These are phyloP conservation scores for Aplochiton taeniatus DNA, from an alignment of 2,797 vertebrate species.

Conservation along the genomic window DNA sequence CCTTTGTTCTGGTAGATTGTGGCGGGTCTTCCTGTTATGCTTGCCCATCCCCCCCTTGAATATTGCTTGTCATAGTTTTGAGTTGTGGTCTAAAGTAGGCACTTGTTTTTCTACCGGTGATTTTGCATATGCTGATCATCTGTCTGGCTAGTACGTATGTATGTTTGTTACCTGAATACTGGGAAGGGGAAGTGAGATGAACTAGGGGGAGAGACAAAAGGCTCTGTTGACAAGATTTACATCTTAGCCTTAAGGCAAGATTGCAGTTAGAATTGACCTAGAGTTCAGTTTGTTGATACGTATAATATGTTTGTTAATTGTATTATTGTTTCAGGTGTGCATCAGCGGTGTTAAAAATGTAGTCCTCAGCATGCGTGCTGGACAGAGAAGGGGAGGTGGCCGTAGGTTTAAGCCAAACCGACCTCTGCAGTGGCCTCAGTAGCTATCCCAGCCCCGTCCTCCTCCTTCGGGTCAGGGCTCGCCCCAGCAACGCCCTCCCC, in stretches of 20 bases:
- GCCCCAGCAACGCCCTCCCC: constrained; percentile 29
- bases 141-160: constrained; percentile 13
- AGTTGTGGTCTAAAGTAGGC: constrained; percentile 67
- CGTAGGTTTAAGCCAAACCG: constrained; percentile 34
- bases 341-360: neutral
- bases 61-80: constrained; percentile 72
- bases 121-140: constrained; percentile 51
- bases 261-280: constrained; percentile 33
- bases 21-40: constrained; percentile 69
- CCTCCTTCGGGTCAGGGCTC: constrained; percentile 34
- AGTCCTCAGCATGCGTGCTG: neutral
- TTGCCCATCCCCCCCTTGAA: constrained; percentile 68
- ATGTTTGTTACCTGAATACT: constrained; percentile 27
- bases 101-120: constrained; percentile 57
- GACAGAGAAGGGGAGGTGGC: neutral
- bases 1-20: constrained; percentile 69
- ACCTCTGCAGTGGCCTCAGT: constrained; percentile 33
- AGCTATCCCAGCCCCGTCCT: constrained; percentile 18
- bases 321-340: neutral
- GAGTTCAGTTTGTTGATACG: constrained; percentile 18
- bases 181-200: constrained; percentile 10
- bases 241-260: constrained; percentile 25
- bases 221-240: constrained; percentile 18
- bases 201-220: neutral
- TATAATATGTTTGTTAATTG: constrained; percentile 5